A percentile compares a stretch with the other conserved stretches of the same genome.
Conservation (phyloP, 2,113 vertebrate species). For the Hippocampus comes region DNA sequence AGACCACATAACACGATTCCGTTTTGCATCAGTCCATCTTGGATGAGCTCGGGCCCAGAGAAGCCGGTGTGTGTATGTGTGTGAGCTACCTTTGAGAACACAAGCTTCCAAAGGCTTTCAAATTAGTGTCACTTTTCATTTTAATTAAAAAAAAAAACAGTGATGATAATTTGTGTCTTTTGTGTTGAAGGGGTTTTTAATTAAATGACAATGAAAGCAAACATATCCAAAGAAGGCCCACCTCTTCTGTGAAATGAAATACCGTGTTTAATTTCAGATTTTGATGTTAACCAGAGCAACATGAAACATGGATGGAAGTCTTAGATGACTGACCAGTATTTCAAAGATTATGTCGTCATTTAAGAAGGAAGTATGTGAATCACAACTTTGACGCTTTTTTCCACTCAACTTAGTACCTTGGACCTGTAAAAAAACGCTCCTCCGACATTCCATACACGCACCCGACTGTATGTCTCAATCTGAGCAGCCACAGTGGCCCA, state of each 20-base stretch:
- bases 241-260: conserved; percentile 38
- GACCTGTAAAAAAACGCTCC: neutral
- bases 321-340: no score
- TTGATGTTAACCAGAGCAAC: no score
- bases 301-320: no score
- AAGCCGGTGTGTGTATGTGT: neutral
- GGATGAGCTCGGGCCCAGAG: no score
- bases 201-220: conserved; percentile 49
- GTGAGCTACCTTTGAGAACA: conserved; percentile 22
- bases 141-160: conserved; percentile 37
- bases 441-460: neutral
- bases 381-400: no score
- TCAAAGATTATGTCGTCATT: no score
- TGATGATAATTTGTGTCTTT: conserved; percentile 42
- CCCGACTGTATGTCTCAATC: conserved; percentile 31
- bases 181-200: conserved; percentile 48
- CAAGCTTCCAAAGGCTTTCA: conserved; percentile 32
- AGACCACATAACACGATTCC: no score
- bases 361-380: no score
- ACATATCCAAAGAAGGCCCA: conserved; percentile 19
- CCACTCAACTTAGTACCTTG: no score
- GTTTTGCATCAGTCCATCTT: no score
- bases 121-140: conserved; percentile 40
- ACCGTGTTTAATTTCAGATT: neutral
- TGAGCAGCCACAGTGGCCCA: conserved; percentile 48